These are phyloP conservation scores for Stegostoma tigrinum DNA, from an alignment of 2,113 vertebrate genomes.

Conservation along the genomic window DNA sequence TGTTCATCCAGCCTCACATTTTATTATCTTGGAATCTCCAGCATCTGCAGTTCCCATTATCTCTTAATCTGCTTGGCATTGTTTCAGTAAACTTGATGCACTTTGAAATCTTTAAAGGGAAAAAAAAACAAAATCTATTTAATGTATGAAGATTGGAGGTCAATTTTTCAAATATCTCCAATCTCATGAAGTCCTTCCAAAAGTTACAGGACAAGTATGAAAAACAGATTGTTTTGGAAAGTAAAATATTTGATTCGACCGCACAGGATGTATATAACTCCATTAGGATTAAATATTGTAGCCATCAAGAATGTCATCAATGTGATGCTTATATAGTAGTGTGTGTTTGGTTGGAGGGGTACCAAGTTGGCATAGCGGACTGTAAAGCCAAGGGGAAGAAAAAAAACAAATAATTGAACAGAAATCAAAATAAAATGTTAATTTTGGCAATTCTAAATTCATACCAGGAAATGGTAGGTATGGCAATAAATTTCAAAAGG, in stretches of 20 bases:
- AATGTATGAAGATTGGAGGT: neutral
- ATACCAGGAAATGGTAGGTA: neutral
- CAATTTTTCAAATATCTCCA: neutral
- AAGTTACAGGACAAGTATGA: neutral
- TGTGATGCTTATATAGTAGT: neutral
- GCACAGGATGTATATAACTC: neutral
- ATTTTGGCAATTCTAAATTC: neutral
- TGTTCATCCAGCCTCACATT: too few species aligned
- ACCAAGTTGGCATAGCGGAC: neutral
- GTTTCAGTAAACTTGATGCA: neutral
- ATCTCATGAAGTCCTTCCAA: neutral
- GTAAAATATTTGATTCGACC: neutral
- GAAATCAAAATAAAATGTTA: neutral
- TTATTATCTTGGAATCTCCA: too few species aligned
- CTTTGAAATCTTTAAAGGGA: neutral
- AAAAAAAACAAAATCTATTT: neutral
- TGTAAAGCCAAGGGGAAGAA: neutral
- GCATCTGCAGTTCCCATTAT: too few species aligned
- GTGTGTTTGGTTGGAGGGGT: neutral
- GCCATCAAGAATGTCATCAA: neutral
- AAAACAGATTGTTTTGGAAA: slow-evolving; percentile 12
- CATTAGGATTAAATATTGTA: neutral
- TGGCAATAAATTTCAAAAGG: neutral
- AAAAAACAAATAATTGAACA: neutral
- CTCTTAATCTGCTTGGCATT: neutral